These are phyloP conservation scores for Cyphomyrus discorhynchus DNA, from an alignment of 2,113 vertebrate genomes.

Conservation along the genomic window DNA sequence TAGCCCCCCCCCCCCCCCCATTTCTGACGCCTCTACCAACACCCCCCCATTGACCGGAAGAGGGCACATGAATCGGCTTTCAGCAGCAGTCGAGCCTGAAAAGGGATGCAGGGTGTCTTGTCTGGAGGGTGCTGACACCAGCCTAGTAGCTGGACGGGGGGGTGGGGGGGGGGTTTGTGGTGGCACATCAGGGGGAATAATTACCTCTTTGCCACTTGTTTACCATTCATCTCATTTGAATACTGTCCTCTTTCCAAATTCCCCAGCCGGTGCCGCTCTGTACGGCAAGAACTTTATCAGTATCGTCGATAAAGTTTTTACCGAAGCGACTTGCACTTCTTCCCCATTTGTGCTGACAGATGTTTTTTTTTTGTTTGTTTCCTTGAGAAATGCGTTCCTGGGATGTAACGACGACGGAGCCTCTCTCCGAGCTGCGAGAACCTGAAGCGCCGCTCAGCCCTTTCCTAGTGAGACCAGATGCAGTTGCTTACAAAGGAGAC, in stretches of 20 bases:
- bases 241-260: neutral
- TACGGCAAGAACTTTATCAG: neutral
- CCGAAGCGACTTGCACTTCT: neutral
- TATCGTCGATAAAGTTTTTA: neutral
- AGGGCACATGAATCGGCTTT: neutral
- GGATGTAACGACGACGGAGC: neutral
- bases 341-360: neutral
- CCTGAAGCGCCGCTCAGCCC: neutral
- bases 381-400: neutral
- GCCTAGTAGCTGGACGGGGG: neutral
- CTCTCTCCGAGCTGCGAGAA: neutral
- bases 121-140: neutral
- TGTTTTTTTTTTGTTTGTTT: neutral
- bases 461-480: neutral
- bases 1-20: neutral
- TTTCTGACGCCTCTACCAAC: neutral
- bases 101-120: neutral
- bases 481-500: constrained; percentile 7
- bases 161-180: neutral
- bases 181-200: neutral
- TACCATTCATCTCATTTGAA: neutral
- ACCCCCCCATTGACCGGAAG: neutral
- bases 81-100: neutral
- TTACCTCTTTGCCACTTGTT: neutral
- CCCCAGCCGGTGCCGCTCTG: neutral